phyloP scores from a whole-genome alignment of 2,888 invertebrate species.

The Sthenelais limicola region DNA sequence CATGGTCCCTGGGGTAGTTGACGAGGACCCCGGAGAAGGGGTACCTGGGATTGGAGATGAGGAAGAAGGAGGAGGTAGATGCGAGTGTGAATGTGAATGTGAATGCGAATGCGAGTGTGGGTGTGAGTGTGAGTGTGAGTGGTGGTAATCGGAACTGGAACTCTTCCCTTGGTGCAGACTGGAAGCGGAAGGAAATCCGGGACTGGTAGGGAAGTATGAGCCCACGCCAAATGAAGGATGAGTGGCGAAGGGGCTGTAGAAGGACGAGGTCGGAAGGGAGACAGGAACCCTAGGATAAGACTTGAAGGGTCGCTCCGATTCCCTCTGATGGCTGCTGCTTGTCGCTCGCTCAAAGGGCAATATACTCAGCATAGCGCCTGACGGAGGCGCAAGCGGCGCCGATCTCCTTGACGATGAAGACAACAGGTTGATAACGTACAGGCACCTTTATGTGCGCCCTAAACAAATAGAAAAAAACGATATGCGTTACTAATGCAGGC shows the following conservation, averaged over 20 bases:
- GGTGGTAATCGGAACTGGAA: not conserved
- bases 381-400: constrained; percentile 33
- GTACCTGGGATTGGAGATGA: not conserved
- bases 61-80: not conserved
- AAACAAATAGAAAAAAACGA: too few relatives aligned
- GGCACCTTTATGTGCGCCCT: too few relatives aligned
- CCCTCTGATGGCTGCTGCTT: constrained; percentile 24
- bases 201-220: constrained; percentile 26
- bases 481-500: too few relatives aligned
- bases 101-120: not conserved
- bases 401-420: too few relatives aligned
- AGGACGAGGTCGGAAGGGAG: constrained; percentile 16
- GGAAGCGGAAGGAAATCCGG: too few relatives aligned
- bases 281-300: constrained; percentile 46
- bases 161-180: too few relatives aligned
- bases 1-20: constrained; percentile 15
- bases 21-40: constrained; percentile 1
- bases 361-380: constrained; percentile 43
- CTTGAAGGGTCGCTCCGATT: constrained; percentile 51
- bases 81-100: not conserved
- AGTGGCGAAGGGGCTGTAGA: constrained; percentile 32
- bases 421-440: too few relatives aligned
- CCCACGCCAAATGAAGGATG: constrained; percentile 32
- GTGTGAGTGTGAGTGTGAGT: not conserved
- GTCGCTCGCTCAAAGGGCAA: constrained; percentile 43